A percentile compares a stretch with the other conserved stretches of the same genome.
Evolutionary conservation across 2,113 vertebrate genomes (phyloP).

Genomic region (Budorcas taxicolor): DNA sequence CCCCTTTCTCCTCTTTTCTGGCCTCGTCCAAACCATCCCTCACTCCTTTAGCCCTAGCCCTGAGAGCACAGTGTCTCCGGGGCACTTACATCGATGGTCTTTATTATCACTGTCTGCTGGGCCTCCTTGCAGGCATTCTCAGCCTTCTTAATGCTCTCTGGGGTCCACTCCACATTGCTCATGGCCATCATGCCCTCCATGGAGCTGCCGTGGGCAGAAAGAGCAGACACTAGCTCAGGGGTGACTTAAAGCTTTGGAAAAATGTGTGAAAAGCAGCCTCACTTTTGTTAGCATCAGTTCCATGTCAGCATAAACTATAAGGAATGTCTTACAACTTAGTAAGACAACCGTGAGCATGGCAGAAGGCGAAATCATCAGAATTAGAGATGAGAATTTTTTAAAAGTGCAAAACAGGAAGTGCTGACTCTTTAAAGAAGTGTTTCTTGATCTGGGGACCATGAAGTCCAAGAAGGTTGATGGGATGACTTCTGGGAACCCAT

Average conservation of each 20-base stretch:
- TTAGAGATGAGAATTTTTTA: neutral
- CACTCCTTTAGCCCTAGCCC: rapidly evolving
- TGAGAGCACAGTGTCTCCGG: rapidly evolving
- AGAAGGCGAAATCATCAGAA: neutral
- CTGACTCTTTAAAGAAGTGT: neutral
- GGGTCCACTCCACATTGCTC: slow-evolving; percentile 71
- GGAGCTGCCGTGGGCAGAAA: slow-evolving; percentile 24
- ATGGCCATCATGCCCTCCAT: slow-evolving; percentile 71
- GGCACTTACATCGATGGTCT: slow-evolving; percentile 69
- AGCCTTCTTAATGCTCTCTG: slow-evolving; percentile 66
- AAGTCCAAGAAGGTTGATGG: neutral
- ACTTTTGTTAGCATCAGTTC: neutral
- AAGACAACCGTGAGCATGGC: neutral
- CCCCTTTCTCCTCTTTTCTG: rapidly evolving
- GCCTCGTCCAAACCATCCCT: neutral
- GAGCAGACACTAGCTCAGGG: neutral
- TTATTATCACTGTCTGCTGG: slow-evolving; percentile 66
- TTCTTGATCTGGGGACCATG: neutral
- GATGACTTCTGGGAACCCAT: neutral
- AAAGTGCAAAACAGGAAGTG: neutral
- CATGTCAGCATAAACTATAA: rapidly evolving
- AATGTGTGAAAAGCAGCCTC: neutral
- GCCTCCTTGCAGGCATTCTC: slow-evolving; percentile 73
- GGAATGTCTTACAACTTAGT: neutral
- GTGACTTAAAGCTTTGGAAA: neutral